A percentile compares a stretch with the other conserved stretches of the same genome.
phyloP scores from a whole-genome alignment of 2,113 vertebrate genomes.

The Eurypyga helias region DNA sequence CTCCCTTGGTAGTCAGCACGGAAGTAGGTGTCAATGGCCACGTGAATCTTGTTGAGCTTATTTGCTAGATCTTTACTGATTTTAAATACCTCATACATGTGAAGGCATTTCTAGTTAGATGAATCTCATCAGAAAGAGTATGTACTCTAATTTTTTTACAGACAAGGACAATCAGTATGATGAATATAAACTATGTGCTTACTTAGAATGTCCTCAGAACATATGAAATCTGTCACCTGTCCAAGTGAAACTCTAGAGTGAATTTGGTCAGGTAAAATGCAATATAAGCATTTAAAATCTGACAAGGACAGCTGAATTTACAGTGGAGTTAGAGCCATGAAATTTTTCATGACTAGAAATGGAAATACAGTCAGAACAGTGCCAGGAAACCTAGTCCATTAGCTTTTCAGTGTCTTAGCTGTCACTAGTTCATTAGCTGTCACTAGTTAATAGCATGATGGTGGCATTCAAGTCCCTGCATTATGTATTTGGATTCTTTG shows the following conservation, averaged over 20 bases:
- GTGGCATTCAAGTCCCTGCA: not conserved
- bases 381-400: not conserved
- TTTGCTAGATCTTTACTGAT: not conserved
- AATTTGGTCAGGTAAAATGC: not conserved
- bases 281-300: not conserved
- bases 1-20: not conserved
- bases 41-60: not conserved
- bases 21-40: not conserved
- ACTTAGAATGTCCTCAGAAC: not conserved
- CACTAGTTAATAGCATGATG: not conserved
- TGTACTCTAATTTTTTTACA: not conserved
- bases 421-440: not conserved
- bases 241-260: not conserved
- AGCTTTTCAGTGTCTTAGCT: not conserved
- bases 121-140: not conserved
- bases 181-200: not conserved
- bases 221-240: not conserved
- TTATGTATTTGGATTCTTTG: not conserved
- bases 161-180: not conserved
- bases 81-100: not conserved
- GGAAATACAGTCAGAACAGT: not conserved
- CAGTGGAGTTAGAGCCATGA: not conserved
- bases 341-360: not conserved
- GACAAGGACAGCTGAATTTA: not conserved
- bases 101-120: not conserved